A percentile compares a stretch with the other conserved stretches of the same genome.
phyloP scores from a whole-genome alignment of 1,140 invertebrate genomes.

The Agrilus planipennis region DNA sequence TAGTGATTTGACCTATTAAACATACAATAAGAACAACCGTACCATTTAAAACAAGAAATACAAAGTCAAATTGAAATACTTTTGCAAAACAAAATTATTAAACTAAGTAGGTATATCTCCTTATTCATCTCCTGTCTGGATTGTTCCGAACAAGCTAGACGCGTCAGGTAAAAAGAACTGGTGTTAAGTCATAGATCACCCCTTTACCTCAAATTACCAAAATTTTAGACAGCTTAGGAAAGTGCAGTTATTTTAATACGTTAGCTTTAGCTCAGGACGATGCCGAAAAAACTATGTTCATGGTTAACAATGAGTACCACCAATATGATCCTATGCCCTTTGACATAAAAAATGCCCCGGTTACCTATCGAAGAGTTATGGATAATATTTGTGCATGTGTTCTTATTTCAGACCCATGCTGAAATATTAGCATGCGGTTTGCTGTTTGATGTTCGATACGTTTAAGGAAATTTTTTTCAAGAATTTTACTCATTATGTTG shows the following conservation, averaged over 20 bases:
- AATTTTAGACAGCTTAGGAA: constrained; percentile 33
- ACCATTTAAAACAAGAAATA: constrained; percentile 19
- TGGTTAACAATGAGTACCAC: constrained; percentile 27
- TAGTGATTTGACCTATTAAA: too few species aligned
- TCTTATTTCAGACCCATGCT: too few species aligned
- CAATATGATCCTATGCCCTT: constrained; percentile 28
- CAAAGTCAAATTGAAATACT: constrained; percentile 14
- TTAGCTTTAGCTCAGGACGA: constrained; percentile 32
- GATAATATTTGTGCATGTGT: too few species aligned
- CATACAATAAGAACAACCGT: constrained; percentile 16
- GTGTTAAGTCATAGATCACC: constrained; percentile 28
- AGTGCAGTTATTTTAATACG: constrained; percentile 30
- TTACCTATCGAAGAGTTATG: too few species aligned
- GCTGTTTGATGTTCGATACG: too few species aligned
- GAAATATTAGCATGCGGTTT: too few species aligned
- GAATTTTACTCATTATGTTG: too few species aligned
- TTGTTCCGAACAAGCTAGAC: constrained; percentile 10
- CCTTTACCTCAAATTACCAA: constrained; percentile 39
- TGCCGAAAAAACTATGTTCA: constrained; percentile 37
- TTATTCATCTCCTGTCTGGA: background rate
- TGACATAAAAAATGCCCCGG: constrained; percentile 15
- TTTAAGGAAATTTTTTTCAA: too few species aligned
- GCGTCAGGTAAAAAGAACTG: constrained; percentile 25
- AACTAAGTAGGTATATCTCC: constrained; percentile 2
- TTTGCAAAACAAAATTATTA: constrained; percentile 9